A percentile compares a stretch with the other conserved stretches of the same genome.
phyloP scores from a whole-genome alignment of 2,797 vertebrate species.

The Anabacerthia variegaticeps region DNA sequence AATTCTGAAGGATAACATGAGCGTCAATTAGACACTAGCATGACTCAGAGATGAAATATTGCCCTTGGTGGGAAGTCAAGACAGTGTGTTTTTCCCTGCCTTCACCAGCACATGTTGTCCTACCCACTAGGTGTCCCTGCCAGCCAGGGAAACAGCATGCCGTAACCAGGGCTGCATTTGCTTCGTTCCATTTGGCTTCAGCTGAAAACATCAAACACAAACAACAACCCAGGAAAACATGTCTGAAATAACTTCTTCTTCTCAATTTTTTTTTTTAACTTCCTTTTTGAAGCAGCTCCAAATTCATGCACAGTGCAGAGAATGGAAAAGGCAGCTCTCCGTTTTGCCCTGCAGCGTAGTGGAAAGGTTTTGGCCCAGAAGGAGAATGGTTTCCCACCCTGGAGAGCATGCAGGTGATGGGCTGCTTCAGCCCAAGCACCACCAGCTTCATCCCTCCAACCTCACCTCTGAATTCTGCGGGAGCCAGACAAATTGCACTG shows the following conservation, averaged over 20 bases:
- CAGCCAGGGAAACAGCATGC: conserved; percentile 6
- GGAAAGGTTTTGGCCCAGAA: not conserved
- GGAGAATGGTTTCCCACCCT: not conserved
- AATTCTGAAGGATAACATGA: not conserved
- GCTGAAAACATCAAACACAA: not conserved
- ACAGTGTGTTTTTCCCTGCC: not conserved
- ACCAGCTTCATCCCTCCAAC: not conserved
- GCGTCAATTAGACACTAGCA: not conserved
- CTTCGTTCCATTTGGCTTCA: not conserved
- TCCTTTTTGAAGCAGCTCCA: not conserved
- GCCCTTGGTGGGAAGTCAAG: not conserved
- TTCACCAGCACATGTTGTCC: not conserved
- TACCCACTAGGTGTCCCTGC: conserved; percentile 76
- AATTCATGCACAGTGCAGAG: not conserved
- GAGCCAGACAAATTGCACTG: not conserved
- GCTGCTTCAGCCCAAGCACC: not conserved
- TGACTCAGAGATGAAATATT: conserved; percentile 4
- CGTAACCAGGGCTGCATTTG: not conserved
- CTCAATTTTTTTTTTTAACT: not conserved
- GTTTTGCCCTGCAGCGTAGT: rapidly evolving
- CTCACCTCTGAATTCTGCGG: not conserved
- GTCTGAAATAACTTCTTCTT: not conserved
- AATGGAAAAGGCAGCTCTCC: not conserved
- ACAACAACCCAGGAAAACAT: not conserved
- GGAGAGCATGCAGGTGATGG: rapidly evolving